Evolutionary conservation across 2,113 vertebrate genomes (phyloP).

Genomic region (Notarius lentiginosus): DNA sequence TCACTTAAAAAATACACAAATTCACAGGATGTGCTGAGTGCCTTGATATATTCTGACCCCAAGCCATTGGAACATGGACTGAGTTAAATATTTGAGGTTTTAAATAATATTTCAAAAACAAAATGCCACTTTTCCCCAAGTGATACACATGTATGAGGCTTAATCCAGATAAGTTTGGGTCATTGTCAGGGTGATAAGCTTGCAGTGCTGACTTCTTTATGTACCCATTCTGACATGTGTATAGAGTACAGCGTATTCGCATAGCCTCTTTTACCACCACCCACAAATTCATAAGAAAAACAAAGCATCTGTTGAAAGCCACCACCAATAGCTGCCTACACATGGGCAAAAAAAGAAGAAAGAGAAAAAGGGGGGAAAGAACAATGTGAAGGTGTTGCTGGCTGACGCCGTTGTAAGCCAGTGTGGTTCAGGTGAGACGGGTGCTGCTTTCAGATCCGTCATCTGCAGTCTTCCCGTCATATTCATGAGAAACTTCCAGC

Average conservation of each 20-base stretch:
- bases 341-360: slow-evolving; percentile 21
- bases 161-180: slow-evolving; percentile 13
- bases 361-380: slow-evolving; percentile 3
- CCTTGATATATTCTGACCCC: neutral
- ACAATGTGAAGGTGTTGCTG: slow-evolving; percentile 66
- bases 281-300: slow-evolving; percentile 55
- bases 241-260: slow-evolving; percentile 32
- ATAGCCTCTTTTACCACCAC: slow-evolving; percentile 49
- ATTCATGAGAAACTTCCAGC: slow-evolving; percentile 77
- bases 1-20: neutral
- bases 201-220: slow-evolving; percentile 34
- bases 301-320: slow-evolving; percentile 39
- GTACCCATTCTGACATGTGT: slow-evolving; percentile 21
- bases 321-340: slow-evolving; percentile 38
- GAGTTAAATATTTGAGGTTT: neutral
- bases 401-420: slow-evolving; percentile 77
- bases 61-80: neutral
- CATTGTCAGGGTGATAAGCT: slow-evolving; percentile 37
- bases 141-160: neutral
- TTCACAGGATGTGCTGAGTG: neutral
- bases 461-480: slow-evolving; percentile 72
- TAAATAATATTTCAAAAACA: neutral
- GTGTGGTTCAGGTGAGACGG: slow-evolving; percentile 74
- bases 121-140: neutral
- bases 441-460: slow-evolving; percentile 70